These are phyloP conservation scores for Cephus runcator DNA, from an alignment of 2,888 invertebrate genomes.

Conservation along the genomic window DNA sequence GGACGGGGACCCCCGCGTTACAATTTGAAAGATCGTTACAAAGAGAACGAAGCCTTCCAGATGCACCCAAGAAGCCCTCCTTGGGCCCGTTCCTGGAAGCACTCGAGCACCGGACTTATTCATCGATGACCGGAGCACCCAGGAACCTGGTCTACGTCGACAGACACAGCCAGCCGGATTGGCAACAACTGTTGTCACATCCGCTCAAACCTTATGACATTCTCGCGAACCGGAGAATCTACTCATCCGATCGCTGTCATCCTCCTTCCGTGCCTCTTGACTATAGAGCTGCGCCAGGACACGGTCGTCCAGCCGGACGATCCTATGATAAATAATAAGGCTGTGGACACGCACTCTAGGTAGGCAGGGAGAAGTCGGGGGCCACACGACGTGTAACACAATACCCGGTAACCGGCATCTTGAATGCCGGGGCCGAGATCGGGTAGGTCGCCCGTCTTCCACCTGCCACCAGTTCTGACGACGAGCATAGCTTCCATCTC, in stretches of 20 bases:
- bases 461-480: slow-evolving; percentile 48
- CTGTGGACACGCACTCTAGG: background rate
- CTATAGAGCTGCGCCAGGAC: background rate
- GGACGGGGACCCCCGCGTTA: background rate
- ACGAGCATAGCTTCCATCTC: background rate
- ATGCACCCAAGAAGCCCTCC: slow-evolving; percentile 24
- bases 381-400: slow-evolving; percentile 43
- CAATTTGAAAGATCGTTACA: background rate
- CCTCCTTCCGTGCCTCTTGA: background rate
- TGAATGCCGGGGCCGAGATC: slow-evolving; percentile 16
- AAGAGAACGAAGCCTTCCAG: slow-evolving; percentile 18
- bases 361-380: background rate
- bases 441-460: slow-evolving; percentile 58
- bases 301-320: background rate
- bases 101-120: slow-evolving; percentile 56
- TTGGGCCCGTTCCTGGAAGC: slow-evolving; percentile 16
- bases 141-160: background rate
- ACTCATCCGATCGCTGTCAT: background rate
- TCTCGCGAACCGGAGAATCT: background rate
- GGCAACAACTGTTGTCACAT: slow-evolving; percentile 29
- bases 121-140: slow-evolving; percentile 43
- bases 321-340: background rate
- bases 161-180: background rate
- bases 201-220: slow-evolving; percentile 30
- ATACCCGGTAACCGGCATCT: slow-evolving; percentile 32